These are phyloP conservation scores for Prunella himalayana DNA, from an alignment of 2,113 vertebrate species.

Conservation along the genomic window DNA sequence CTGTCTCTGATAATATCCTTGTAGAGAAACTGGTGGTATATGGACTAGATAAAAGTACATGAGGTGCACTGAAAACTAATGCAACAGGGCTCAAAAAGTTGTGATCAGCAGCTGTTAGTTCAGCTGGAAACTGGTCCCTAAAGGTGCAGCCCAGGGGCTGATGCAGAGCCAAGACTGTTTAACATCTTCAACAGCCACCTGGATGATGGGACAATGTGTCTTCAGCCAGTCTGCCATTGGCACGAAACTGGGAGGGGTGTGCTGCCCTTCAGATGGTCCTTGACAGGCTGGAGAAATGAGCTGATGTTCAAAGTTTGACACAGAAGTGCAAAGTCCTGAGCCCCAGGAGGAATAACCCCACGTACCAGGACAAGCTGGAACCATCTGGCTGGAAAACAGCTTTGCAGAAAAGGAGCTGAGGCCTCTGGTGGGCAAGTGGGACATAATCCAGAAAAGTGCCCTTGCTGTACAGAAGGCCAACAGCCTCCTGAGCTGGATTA, in stretches of 20 bases:
- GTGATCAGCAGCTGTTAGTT: neutral
- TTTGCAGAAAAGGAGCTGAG: neutral
- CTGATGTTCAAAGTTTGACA: neutral
- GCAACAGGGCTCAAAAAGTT: neutral
- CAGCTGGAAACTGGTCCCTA: neutral
- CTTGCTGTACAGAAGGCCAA: neutral
- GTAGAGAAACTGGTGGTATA: neutral
- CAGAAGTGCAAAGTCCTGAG: neutral
- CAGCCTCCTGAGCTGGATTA: neutral
- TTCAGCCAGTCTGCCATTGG: neutral
- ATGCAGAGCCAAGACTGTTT: neutral
- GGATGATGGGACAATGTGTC: neutral
- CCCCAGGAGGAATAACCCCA: neutral
- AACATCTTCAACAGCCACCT: neutral
- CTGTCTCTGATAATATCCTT: neutral
- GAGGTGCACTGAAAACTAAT: neutral
- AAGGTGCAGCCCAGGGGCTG: neutral
- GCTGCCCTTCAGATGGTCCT: neutral
- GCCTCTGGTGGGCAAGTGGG: neutral
- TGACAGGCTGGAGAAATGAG: neutral
- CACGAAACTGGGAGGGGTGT: neutral
- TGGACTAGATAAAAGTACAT: neutral
- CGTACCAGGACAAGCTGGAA: neutral
- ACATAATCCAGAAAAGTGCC: neutral
- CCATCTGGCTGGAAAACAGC: neutral